Percentiles rank a stretch among this genome's conserved stretches.
Evolutionary conservation across 2,888 invertebrate species (phyloP).

Genomic region (Oscheius onirici): DNA sequence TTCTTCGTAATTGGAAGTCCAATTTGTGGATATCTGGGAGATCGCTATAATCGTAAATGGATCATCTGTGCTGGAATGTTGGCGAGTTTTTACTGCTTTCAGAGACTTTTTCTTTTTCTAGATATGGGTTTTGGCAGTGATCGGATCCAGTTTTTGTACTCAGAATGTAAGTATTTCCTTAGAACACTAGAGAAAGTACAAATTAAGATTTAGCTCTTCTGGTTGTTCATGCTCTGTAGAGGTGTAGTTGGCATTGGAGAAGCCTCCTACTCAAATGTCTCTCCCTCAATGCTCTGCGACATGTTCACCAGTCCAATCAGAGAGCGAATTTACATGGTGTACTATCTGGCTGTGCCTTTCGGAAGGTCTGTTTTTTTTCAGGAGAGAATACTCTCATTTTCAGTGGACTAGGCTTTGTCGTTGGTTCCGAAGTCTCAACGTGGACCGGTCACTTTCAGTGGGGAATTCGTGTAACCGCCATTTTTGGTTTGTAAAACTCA

Average conservation of each 20-base stretch:
- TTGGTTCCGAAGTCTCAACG: slow-evolving; percentile 87
- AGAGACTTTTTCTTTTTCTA: too few species aligned
- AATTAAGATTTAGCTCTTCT: slow-evolving; percentile 77
- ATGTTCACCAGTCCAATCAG: slow-evolving; percentile 83
- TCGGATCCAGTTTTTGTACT: slow-evolving; percentile 86
- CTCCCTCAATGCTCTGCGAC: slow-evolving; percentile 94
- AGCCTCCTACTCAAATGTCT: slow-evolving; percentile 97
- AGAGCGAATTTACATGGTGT: slow-evolving; percentile 91
- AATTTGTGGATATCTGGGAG: slow-evolving; percentile 95
- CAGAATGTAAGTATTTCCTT: slow-evolving; percentile 76
- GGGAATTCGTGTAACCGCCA: slow-evolving; percentile 86
- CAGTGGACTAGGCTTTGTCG: slow-evolving; percentile 92
- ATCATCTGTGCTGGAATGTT: slow-evolving; percentile 92
- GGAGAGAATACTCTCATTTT: slow-evolving; percentile 1
- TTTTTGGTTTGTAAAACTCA: slow-evolving; percentile 35
- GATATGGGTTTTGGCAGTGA: slow-evolving; percentile 91
- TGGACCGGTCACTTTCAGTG: slow-evolving; percentile 84
- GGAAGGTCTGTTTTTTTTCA: slow-evolving; percentile 22
- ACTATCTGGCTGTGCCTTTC: slow-evolving; percentile 81
- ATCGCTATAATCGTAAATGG: slow-evolving; percentile 85
- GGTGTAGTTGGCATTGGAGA: slow-evolving; percentile 95
- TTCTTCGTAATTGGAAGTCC: slow-evolving; percentile 98
- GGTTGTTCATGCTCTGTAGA: slow-evolving; percentile 84
- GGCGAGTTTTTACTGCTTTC: neutral
- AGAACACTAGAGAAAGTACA: neutral